Conservation (phyloP, 2,797 vertebrate species). For the Xiphophorus birchmanni region DNA sequence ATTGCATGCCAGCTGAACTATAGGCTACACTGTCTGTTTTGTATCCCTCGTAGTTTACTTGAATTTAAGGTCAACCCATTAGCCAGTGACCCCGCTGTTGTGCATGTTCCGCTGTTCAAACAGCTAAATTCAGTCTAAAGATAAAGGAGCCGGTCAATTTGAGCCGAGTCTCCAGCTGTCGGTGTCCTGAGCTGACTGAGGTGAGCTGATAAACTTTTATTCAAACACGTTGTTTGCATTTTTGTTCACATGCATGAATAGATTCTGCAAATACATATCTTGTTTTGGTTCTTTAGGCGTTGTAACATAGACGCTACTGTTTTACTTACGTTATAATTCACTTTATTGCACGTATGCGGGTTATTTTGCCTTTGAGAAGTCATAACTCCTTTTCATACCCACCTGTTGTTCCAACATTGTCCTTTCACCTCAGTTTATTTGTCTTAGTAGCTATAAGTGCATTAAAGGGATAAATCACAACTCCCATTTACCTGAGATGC, state of each 20-base stretch:
- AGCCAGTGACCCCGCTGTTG: neutral
- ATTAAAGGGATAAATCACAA: neutral
- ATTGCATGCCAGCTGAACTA: neutral
- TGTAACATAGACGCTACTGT: neutral
- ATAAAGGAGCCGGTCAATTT: neutral
- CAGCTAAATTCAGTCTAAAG: neutral
- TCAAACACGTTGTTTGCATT: no score
- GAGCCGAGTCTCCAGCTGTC: neutral
- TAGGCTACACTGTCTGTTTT: neutral
- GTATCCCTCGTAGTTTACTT: accelerated
- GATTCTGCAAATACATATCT: neutral
- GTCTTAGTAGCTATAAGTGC: neutral
- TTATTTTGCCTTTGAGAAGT: neutral
- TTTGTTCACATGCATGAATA: neutral
- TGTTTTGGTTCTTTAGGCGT: neutral
- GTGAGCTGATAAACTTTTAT: neutral
- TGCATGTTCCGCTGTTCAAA: neutral
- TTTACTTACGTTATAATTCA: neutral
- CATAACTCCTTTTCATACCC: neutral
- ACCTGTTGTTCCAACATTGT: neutral
- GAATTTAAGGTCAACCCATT: neutral
- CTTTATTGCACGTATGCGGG: neutral
- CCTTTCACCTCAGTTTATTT: neutral
- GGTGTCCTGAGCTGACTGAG: neutral
- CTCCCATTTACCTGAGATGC: neutral